These are phyloP conservation scores for Hormiphora californensis DNA, from an alignment of 37 sponge, comb jelly and placozoan genomes.

Conservation along the genomic window DNA sequence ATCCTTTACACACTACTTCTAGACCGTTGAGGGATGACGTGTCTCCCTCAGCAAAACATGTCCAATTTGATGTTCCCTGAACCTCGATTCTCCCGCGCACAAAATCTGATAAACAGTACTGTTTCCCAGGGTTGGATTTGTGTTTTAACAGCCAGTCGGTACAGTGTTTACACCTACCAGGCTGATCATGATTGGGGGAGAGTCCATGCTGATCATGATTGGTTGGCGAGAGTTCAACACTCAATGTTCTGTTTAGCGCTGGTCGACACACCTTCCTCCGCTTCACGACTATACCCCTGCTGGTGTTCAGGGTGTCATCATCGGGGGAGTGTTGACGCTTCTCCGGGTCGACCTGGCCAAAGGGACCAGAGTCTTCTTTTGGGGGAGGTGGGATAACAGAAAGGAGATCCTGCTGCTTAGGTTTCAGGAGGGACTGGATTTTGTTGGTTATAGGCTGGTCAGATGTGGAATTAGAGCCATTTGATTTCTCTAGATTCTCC, in stretches of 20 bases:
- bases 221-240: not conserved
- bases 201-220: no score
- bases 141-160: not conserved
- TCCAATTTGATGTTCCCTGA: no score
- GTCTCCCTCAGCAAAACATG: no score
- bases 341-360: no score
- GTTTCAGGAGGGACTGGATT: no score
- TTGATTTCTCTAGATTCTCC: not conserved
- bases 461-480: no score
- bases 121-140: not conserved
- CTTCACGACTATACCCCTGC: conserved; percentile 25
- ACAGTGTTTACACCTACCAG: not conserved
- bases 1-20: no score
- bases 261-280: not conserved
- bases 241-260: not conserved
- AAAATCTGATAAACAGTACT: not conserved
- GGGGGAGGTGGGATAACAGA: no score
- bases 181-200: no score
- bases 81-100: not conserved
- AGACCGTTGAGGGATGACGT: no score
- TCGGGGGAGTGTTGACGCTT: conserved; percentile 24
- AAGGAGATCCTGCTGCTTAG: no score
- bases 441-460: no score
- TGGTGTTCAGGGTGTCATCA: not conserved
- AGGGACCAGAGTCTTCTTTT: not conserved